Base-by-base conservation (phyloP, 2,888 invertebrate species). In the Pachymerium ferrugineum region DNA sequence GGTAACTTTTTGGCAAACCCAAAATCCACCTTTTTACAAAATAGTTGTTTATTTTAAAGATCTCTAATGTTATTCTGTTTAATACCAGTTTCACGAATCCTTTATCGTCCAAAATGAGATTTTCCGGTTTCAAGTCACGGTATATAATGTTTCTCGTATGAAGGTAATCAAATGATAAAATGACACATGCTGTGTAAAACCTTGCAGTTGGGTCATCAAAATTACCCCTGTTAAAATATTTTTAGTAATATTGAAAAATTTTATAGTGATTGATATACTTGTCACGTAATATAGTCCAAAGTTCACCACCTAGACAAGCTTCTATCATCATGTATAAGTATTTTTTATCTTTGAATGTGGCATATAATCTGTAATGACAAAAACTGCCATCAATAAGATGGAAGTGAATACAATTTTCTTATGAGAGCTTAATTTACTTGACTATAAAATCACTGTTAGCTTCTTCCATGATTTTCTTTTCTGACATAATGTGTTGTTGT, bases 311-410 rank as follows among this genome's bases (percentile, higher is more conserved):
- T 74, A 99, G 87, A 82, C 98, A 99, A 76, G 94, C 93, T 82
- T 99, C 99, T 93, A 99, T 94, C 78, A 99, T 85, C 98, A 99
- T 99, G 82, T 99, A 99, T 77, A 98, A 87, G 83, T 95, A 97
- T 83, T 98, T 97, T 74, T 91, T 87, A 84, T 99, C 98, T 84
- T 94, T 96, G 84, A 97, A 98, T 10, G 98, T 98, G 84, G 94
- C 94, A 84, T 90, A 97, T 75, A 98, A 85, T 82, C 94, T 94
- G 68, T 8, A 73, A 30, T 19, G 10, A 72, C 1, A 73, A 67
- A 74, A 29, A 12, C 14, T 5, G n/a, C n/a, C n/a, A n/a, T n/a
- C n/a, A 10, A 69, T 47, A 30, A 69, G 10, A 28, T 16, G 16
- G 0, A 16, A 67, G 31, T 3, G 1, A 10, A 69, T 35, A 35